Base-by-base conservation (phyloP, 2,113 vertebrate species). In the Odobenus rosmarus region DNA sequence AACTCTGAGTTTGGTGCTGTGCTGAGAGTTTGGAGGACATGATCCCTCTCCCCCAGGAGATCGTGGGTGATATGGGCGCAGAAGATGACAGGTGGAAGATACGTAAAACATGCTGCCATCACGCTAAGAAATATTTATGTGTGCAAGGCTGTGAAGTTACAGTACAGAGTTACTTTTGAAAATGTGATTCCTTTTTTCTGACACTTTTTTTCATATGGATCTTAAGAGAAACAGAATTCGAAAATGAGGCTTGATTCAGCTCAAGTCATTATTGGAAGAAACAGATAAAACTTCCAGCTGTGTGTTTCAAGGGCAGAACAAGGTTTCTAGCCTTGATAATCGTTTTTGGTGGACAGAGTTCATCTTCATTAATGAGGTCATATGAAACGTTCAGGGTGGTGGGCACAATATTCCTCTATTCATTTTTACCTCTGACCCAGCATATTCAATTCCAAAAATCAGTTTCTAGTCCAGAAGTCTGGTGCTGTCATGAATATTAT, bases 221-320 rank as follows among this genome's bases (percentile, higher is more conserved):
- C 24, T 89, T 92, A 77, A 76, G 90, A 79, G 46, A 69, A 64
- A 80, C 24, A 69, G 51, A 55, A 9, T 36, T 88, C 51, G 42
- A 95, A 88, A 62, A 23, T 62, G n/a, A 96, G 55, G 23, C 36
- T 80, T 82, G 77, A 77, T 96, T 95, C 71, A 87, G 36, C 61
- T 82, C 67, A 42, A 79, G 12, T 87, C 36, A 21, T 69, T 36
- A 51, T 64, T 91, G 5, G 36, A 46, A 86, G n/a, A 26, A 15
- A n/a, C 19, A 84, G 18, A 69, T 3, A 77, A 49, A 42, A 21
- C 3, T 12, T 19, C 9, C 39, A 2, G 13, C 16, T 71, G 5
- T 57, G 12, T 77, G 36, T 80, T 95, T 79, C 46, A 83, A 83
- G 46, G 26, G 19, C 18, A 59, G 81, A 26, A 7, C 23, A 55